Percentiles rank a stretch among this genome's conserved stretches.
phyloP scores from a whole-genome alignment of 2,888 invertebrate species.

The Gymnocheta viridis region DNA sequence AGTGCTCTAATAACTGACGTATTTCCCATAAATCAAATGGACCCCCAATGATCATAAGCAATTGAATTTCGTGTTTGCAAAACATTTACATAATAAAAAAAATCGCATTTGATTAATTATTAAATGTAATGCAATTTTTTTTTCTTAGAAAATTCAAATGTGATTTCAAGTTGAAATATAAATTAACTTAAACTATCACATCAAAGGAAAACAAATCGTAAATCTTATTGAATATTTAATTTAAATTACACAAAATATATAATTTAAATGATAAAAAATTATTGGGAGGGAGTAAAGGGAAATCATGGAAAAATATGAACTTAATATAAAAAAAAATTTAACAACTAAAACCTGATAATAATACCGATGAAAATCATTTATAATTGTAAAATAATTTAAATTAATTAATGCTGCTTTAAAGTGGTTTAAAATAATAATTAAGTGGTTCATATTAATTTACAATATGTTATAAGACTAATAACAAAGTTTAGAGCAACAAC shows the following conservation, averaged over 20 bases:
- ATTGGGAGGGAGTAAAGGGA: not conserved
- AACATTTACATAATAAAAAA: slow-evolving; percentile 23
- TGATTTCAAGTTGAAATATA: slow-evolving; percentile 25
- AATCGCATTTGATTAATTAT: slow-evolving; percentile 50
- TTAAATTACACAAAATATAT: not conserved
- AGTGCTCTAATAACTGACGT: not conserved
- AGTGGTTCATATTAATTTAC: slow-evolving; percentile 26
- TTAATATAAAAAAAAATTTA: not conserved
- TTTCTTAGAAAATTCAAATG: slow-evolving; percentile 12
- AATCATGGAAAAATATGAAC: not conserved
- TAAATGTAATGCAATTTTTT: slow-evolving; percentile 18
- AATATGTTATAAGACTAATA: slow-evolving; percentile 8
- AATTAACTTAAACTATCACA: slow-evolving; percentile 20
- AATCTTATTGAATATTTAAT: slow-evolving; percentile 23
- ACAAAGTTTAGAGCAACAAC: slow-evolving; percentile 9
- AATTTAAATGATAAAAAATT: slow-evolving; percentile 39
- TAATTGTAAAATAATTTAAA: slow-evolving; percentile 58
- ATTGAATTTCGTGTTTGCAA: slow-evolving; percentile 27
- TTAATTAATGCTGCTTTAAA: slow-evolving; percentile 47
- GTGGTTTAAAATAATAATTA: slow-evolving; percentile 30
- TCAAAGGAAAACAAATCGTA: slow-evolving; percentile 39
- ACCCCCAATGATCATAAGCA: not conserved
- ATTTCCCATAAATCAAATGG: slow-evolving; percentile 40
- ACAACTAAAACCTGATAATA: slow-evolving; percentile 42
- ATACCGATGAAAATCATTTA: slow-evolving; percentile 48